Evolutionary conservation across 2,113 vertebrate genomes (phyloP).

Genomic region (Perca schrenkii): DNA sequence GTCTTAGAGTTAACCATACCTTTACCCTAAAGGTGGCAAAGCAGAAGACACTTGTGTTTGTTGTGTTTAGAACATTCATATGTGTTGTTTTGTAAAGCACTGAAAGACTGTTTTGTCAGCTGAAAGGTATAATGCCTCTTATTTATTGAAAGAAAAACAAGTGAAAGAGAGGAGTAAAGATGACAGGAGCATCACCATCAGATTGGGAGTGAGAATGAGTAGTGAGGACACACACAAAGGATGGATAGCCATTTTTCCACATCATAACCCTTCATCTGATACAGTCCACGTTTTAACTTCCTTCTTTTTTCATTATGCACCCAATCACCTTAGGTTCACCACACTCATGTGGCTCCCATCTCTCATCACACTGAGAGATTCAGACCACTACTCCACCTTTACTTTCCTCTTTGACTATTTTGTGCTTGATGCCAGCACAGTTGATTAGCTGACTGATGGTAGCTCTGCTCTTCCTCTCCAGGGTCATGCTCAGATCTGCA

Average conservation of each 20-base stretch:
- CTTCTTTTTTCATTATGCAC: constrained; percentile 1
- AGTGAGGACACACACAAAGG: not conserved
- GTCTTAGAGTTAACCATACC: not conserved
- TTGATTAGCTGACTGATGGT: constrained; percentile 20
- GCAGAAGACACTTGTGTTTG: not conserved
- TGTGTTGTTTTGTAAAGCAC: not conserved
- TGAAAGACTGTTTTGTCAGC: not conserved
- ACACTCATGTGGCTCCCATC: not conserved
- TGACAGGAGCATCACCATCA: not conserved
- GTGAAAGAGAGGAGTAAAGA: not conserved
- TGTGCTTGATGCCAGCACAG: not conserved
- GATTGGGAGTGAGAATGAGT: constrained; percentile 10
- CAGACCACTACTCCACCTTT: not conserved
- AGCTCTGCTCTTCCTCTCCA: not conserved
- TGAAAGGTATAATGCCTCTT: not conserved
- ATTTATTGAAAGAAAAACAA: not conserved
- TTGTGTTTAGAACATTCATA: not conserved
- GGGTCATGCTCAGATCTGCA: constrained; percentile 7
- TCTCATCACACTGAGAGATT: not conserved
- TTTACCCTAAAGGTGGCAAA: not conserved
- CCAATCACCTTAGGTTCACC: constrained; percentile 16
- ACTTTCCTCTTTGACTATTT: constrained; percentile 3
- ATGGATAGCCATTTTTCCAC: not conserved
- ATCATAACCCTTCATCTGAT: constrained; percentile 27
- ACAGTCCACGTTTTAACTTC: constrained; percentile 4